Percentiles rank a stretch among this genome's conserved stretches.
Evolutionary conservation across 2,797 vertebrate genomes (phyloP).

Genomic region (Syndactyla subalaris): DNA sequence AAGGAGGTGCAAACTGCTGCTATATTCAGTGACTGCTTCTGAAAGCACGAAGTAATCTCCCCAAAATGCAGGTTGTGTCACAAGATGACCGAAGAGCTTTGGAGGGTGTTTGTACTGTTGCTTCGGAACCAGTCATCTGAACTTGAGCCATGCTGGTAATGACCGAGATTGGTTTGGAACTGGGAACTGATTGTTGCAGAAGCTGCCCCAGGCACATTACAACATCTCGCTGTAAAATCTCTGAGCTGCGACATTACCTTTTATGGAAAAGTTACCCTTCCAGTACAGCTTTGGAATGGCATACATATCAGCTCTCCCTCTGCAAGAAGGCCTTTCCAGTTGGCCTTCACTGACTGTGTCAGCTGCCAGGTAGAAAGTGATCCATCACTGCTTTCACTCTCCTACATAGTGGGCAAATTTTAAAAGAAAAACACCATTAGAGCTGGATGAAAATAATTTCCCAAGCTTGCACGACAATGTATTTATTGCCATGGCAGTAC

Average conservation of each 20-base stretch:
- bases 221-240: not conserved
- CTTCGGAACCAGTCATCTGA: not conserved
- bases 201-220: not conserved
- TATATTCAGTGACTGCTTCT: not conserved
- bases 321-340: not conserved
- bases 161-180: not conserved
- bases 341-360: not conserved
- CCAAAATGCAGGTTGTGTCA: not conserved
- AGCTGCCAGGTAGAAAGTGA: not conserved
- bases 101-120: not conserved
- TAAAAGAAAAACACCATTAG: not conserved
- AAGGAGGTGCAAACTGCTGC: not conserved
- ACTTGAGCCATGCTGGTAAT: constrained; percentile 3
- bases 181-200: not conserved
- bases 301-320: not conserved
- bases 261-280: not conserved
- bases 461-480: not conserved
- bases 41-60: not conserved
- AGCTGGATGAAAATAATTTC: not conserved
- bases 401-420: not conserved
- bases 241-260: not conserved
- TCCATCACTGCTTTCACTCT: not conserved
- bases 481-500: not conserved
- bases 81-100: not conserved
- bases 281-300: not conserved